phyloP scores from a whole-genome alignment of 2,797 vertebrate genomes.

The Myoxocephalus aenaeus region DNA sequence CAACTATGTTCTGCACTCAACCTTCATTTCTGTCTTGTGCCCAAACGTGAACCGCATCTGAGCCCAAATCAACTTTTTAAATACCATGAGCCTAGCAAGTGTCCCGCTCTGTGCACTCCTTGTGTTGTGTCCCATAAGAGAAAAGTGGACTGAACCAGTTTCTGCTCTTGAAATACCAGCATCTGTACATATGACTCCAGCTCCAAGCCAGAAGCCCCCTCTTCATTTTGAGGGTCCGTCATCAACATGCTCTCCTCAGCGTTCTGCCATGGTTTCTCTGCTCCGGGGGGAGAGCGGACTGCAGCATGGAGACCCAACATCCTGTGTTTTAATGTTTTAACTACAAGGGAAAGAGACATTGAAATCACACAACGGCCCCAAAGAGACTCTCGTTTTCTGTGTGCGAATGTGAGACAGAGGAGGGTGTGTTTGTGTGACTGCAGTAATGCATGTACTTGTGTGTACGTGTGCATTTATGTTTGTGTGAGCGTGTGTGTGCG shows the following conservation, averaged over 20 bases:
- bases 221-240: slow-evolving; percentile 61
- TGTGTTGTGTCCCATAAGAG: slow-evolving; percentile 74
- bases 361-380: slow-evolving; percentile 78
- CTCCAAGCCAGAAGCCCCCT: slow-evolving; percentile 66
- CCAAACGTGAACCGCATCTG: slow-evolving; percentile 66
- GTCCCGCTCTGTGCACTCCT: slow-evolving; percentile 74
- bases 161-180: slow-evolving; percentile 91
- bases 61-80: slow-evolving; percentile 65
- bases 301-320: slow-evolving; percentile 81
- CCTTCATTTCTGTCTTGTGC: slow-evolving; percentile 80
- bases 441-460: slow-evolving; percentile 76
- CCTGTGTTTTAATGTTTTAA: slow-evolving; percentile 83
- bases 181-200: slow-evolving; percentile 97
- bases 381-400: slow-evolving; percentile 78
- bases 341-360: slow-evolving; percentile 79
- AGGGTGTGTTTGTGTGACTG: slow-evolving; percentile 68
- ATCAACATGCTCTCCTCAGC: slow-evolving; percentile 71
- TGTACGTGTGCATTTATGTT: slow-evolving; percentile 54
- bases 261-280: slow-evolving; percentile 74
- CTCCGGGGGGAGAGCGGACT: slow-evolving; percentile 54
- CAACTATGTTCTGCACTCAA: slow-evolving; percentile 69
- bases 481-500: slow-evolving; percentile 42
- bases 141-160: slow-evolving; percentile 72
- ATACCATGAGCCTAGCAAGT: slow-evolving; percentile 65
- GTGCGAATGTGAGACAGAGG: slow-evolving; percentile 58